Evolutionary conservation across 2,797 vertebrate genomes (phyloP).

Genomic region (Melanotaenia boesemani): DNA sequence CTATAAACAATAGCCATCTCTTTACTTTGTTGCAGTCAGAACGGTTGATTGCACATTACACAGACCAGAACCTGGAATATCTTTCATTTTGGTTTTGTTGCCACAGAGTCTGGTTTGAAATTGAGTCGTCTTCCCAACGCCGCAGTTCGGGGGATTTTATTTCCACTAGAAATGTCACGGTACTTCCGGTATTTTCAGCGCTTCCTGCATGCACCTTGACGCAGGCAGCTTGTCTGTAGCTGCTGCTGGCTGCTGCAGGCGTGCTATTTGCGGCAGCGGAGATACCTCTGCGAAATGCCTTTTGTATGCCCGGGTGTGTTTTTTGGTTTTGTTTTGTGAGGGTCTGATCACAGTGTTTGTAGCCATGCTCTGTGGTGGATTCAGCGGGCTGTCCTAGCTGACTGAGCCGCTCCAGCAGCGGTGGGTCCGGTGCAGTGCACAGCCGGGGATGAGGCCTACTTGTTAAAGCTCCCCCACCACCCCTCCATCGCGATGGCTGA

Average conservation of each 20-base stretch:
- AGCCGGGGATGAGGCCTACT: constrained; percentile 92
- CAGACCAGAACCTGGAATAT: too few species aligned
- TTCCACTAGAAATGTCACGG: neutral
- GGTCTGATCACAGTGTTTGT: constrained; percentile 63
- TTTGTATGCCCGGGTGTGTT: constrained; percentile 68
- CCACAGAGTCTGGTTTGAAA: neutral
- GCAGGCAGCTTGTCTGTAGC: constrained; percentile 73
- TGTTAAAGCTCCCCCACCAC: constrained; percentile 84
- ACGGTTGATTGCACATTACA: too few species aligned
- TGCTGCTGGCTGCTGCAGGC: constrained; percentile 85
- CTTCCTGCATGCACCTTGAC: constrained; percentile 45
- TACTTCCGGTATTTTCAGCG: constrained; percentile 33
- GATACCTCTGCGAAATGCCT: constrained; percentile 78
- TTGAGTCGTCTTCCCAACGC: neutral
- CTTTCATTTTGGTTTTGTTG: neutral
- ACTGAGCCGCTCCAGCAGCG: constrained; percentile 76
- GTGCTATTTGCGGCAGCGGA: constrained; percentile 86
- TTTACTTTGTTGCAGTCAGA: too few species aligned
- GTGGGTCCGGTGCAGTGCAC: constrained; percentile 86
- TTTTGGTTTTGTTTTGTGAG: constrained; percentile 48
- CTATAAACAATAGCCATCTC: too few species aligned
- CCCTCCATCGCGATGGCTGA: constrained; percentile 90
- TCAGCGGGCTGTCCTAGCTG: constrained; percentile 75
- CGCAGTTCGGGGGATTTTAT: constrained; percentile 38
- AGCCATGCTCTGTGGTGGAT: constrained; percentile 74